Conservation (phyloP, 2,888 invertebrate species). For the Odontocolon sp. region DNA sequence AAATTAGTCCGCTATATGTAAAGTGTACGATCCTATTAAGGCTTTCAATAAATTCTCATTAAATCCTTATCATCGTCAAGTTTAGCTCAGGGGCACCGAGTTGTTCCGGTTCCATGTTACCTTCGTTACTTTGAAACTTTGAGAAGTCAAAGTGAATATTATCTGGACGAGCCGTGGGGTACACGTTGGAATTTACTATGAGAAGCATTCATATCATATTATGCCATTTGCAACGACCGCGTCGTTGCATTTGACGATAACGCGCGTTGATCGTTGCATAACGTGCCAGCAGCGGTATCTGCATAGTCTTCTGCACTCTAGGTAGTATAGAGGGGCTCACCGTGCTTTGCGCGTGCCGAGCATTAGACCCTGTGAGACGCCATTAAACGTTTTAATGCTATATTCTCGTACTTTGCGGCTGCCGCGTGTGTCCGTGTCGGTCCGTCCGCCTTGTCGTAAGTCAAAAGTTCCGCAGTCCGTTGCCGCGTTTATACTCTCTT, state of each 20-base stretch:
- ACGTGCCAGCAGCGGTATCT: not conserved
- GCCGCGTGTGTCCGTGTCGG: not conserved
- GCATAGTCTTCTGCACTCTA: not conserved
- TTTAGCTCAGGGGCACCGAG: constrained; percentile 7
- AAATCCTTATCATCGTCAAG: constrained; percentile 40
- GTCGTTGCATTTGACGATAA: not conserved
- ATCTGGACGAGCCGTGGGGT: not conserved
- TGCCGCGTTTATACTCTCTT: not conserved
- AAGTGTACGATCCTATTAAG: not conserved
- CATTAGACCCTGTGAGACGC: constrained; percentile 17
- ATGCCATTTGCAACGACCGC: not conserved
- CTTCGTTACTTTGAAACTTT: too few relatives aligned
- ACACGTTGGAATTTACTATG: not conserved
- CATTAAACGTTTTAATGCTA: constrained; percentile 30
- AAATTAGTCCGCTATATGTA: not conserved
- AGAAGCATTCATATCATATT: not conserved
- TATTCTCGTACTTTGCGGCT: not conserved
- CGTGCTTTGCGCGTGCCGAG: not conserved
- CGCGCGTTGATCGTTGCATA: constrained; percentile 31
- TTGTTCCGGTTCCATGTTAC: not conserved
- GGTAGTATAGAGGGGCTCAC: too few relatives aligned
- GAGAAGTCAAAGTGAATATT: too few relatives aligned
- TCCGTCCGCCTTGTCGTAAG: not conserved
- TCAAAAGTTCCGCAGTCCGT: constrained; percentile 1
- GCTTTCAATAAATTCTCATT: constrained; percentile 24